Base-by-base conservation (phyloP, 2,113 vertebrate genomes). In the Neogobius melanostomus region DNA sequence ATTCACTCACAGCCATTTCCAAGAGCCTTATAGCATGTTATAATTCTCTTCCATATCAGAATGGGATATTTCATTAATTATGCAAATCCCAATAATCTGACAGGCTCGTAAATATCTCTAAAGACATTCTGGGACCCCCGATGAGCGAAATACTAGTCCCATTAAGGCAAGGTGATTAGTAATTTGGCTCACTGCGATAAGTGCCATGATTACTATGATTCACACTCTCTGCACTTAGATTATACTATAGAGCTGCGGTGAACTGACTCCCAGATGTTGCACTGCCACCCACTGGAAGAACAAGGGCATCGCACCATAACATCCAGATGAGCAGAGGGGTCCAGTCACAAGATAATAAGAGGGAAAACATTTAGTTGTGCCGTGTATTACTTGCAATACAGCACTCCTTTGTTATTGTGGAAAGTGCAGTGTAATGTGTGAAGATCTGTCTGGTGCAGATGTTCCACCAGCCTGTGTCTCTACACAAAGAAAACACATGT, bases 101-200 rank as follows among this genome's bases (percentile, higher is more conserved):
- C 71, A 53, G 71, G 43, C 46, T 76, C 51, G 28, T 7, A 72
- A 57, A 52, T 36, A 53, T 45, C 42, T 61, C 49, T 53, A 16
- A 47, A 67, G 76, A 0, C 50, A 52, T 51, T 66, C 64, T 12
- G 17, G 74, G 64, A 68, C 66, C 60, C 62, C 73, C n/a, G 15
- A 21, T 63, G 76, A 46, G 4, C 64, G 21, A 52, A 15, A 50
- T 56, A 77, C 36, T 70, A 60, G 57, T 64, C 56, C 49, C 69
- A 81, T 87, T 81, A 85, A 59, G 80, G 66, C 8, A 14, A 64
- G 75, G 69, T 81, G 70, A 84, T 82, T 77, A 81, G 77, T 61
- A 56, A 75, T 77, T 51, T 69, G 66, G 74, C 64, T 77, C 52
- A 15, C 64, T 14, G 48, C 21, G 74, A 79, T 81, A 65, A 66